A percentile compares a stretch with the other conserved stretches of the same genome.
These are phyloP conservation scores for Channa argus DNA, from an alignment of 2,113 vertebrate genomes.

Conservation along the genomic window DNA sequence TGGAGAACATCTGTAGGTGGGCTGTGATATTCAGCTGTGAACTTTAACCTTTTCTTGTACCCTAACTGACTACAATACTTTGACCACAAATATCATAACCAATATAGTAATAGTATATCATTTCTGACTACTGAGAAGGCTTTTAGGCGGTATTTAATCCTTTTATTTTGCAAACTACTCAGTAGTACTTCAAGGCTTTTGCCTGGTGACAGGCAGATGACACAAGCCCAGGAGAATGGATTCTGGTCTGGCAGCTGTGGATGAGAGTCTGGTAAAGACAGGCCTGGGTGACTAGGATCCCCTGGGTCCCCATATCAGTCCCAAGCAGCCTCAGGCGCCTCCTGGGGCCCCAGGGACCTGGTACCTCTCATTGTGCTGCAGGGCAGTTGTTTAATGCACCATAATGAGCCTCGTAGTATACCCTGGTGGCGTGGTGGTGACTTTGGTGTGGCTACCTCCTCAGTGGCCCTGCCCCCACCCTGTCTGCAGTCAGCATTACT, in stretches of 20 bases:
- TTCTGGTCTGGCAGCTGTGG: conserved; percentile 58
- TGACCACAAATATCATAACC: neutral
- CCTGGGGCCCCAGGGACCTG: conserved; percentile 78
- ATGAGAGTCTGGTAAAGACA: conserved; percentile 48
- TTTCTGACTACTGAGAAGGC: no score
- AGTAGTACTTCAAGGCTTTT: neutral
- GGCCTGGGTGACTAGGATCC: conserved; percentile 59
- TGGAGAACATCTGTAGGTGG: no score
- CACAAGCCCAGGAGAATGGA: conserved; percentile 30
- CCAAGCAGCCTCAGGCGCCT: conserved; percentile 83
- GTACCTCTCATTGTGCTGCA: conserved; percentile 85
- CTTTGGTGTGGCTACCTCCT: conserved; percentile 52
- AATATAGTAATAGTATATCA: no score
- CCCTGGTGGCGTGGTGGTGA: conserved; percentile 56
- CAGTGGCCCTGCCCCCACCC: conserved; percentile 12
- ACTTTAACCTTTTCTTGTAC: no score
- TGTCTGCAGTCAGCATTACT: conserved; percentile 13
- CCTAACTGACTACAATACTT: neutral
- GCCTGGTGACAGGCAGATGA: conserved; percentile 22
- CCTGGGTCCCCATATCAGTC: conserved; percentile 89
- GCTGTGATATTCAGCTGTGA: no score
- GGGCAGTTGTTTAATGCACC: conserved; percentile 88
- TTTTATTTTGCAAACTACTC: neutral
- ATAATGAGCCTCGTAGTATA: conserved; percentile 84
- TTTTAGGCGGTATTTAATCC: neutral